These are phyloP conservation scores for Corythaixoides concolor DNA, from an alignment of 2,113 vertebrate genomes.

Conservation along the genomic window DNA sequence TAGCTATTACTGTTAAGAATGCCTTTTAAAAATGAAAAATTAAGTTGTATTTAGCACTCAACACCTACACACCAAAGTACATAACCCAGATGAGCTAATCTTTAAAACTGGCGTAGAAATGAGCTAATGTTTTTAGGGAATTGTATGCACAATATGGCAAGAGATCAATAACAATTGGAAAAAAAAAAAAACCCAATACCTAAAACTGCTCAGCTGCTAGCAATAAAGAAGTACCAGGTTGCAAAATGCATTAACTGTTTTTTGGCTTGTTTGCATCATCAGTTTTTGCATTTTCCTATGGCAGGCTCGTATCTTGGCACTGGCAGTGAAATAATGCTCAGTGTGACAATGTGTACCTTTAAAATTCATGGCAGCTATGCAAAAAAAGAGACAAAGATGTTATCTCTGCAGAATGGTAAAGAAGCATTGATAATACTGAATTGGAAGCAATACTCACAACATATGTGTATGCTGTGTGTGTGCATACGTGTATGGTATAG, in stretches of 20 bases:
- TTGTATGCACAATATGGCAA: slow-evolving; percentile 64
- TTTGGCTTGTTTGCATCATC: background rate
- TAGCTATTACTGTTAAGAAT: slow-evolving; percentile 35
- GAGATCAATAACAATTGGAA: slow-evolving; percentile 57
- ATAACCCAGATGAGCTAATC: slow-evolving; percentile 72
- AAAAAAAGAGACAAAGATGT: background rate
- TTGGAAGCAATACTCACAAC: background rate
- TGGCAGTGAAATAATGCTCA: background rate
- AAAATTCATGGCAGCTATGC: background rate
- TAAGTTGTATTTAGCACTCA: slow-evolving; percentile 66
- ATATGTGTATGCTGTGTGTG: background rate
- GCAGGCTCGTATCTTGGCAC: background rate
- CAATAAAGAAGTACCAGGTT: slow-evolving; percentile 53
- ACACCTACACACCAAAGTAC: slow-evolving; percentile 62
- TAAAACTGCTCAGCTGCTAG: slow-evolving; percentile 51
- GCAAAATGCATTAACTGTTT: slow-evolving; percentile 54
- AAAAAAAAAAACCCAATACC: background rate
- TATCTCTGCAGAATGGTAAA: background rate
- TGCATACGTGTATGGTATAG: background rate
- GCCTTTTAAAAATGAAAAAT: slow-evolving; percentile 59
- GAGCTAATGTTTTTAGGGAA: slow-evolving; percentile 72
- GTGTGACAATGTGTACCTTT: background rate
- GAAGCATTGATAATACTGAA: background rate
- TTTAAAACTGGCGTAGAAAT: slow-evolving; percentile 56
- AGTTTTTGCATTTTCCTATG: background rate